These are phyloP conservation scores for Enteromius paludinosus DNA, from an alignment of 2,797 vertebrate genomes.

Conservation along the genomic window DNA sequence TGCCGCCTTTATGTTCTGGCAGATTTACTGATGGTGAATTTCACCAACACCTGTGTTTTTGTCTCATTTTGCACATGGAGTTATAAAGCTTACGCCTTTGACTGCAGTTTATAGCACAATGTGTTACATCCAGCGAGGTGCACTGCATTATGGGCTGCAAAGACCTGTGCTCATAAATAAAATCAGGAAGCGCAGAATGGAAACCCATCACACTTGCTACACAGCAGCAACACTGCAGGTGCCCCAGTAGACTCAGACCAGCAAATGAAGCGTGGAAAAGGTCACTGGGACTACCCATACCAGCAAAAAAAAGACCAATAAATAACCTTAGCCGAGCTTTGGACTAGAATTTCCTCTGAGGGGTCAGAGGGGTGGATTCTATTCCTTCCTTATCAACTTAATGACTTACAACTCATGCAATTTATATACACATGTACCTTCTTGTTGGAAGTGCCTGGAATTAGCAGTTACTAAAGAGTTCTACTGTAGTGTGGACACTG, in stretches of 20 bases:
- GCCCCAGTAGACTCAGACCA: conserved; percentile 7
- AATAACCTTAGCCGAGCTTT: conserved; percentile 24
- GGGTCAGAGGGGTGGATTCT: neutral
- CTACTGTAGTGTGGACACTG: neutral
- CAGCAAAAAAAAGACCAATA: conserved; percentile 43
- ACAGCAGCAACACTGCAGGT: conserved; percentile 26
- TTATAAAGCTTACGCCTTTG: conserved; percentile 29
- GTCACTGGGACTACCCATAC: conserved; percentile 36
- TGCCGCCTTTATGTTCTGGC: conserved; percentile 18
- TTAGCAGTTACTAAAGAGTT: neutral
- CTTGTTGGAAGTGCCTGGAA: neutral
- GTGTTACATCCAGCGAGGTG: conserved; percentile 19
- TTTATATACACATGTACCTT: neutral
- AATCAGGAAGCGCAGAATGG: neutral
- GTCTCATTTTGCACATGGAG: conserved; percentile 7
- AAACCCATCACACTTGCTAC: conserved; percentile 23
- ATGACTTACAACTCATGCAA: neutral
- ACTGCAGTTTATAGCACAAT: conserved; percentile 14
- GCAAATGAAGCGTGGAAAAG: conserved; percentile 49
- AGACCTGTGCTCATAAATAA: conserved; percentile 27
- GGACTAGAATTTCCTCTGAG: neutral
- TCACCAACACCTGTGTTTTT: conserved; percentile 29
- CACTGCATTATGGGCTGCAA: conserved; percentile 17
- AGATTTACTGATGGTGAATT: conserved; percentile 29
- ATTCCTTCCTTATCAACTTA: neutral